Evolutionary conservation across 1,140 invertebrate species (phyloP).

Genomic region (Drosophila ambigua): DNA sequence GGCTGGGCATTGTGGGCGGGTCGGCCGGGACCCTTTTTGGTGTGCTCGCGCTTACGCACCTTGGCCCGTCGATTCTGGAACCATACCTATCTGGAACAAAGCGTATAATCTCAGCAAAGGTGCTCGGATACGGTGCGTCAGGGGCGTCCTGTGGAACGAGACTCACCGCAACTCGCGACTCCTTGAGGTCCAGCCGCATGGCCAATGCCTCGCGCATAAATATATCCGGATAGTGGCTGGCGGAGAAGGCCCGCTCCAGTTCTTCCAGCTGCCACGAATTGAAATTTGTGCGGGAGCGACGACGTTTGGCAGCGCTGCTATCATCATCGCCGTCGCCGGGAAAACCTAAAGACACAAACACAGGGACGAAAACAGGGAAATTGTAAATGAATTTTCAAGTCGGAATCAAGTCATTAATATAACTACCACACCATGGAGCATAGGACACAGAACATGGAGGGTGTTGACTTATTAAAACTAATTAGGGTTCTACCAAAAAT

Average conservation of each 20-base stretch:
- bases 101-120: conserved; percentile 83
- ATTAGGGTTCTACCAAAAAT: conserved; percentile 48
- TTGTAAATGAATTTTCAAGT: conserved; percentile 32
- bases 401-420: conserved; percentile 35
- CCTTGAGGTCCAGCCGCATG: conserved; percentile 97
- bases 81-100: conserved; percentile 93
- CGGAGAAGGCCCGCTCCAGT: conserved; percentile 97
- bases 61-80: conserved; percentile 99
- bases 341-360: conserved; percentile 65
- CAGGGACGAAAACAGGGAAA: conserved; percentile 1
- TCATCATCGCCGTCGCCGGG: conserved; percentile 83
- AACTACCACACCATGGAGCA: too few relatives aligned
- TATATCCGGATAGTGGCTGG: conserved; percentile 99
- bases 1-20: conserved; percentile 99
- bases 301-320: conserved; percentile 86
- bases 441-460: not conserved
- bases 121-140: conserved; percentile 16
- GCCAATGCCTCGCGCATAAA: conserved; percentile 99
- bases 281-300: conserved; percentile 98
- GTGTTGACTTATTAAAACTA: conserved; percentile 67
- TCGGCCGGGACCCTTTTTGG: conserved; percentile 98
- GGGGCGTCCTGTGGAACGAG: conserved; percentile 45
- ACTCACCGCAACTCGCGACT: conserved; percentile 99
- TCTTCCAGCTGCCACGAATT: conserved; percentile 99
- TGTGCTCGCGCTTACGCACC: conserved; percentile 99